A percentile compares a stretch with the other conserved stretches of the same genome.
Evolutionary conservation across 2,797 vertebrate genomes (phyloP).

Genomic region (Lepus oiostolus): DNA sequence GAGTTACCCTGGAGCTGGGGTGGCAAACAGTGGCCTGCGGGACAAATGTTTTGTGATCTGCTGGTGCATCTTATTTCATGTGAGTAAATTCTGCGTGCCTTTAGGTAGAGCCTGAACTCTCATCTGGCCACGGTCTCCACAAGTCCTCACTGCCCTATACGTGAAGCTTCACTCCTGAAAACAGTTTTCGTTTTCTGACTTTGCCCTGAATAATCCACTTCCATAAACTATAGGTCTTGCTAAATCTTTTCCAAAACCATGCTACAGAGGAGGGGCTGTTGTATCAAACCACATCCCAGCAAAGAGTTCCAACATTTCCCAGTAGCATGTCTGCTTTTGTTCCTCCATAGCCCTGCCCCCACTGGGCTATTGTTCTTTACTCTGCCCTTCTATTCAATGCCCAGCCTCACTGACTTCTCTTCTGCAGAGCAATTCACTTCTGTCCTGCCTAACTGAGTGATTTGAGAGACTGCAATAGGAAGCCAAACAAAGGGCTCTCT

Average conservation of each 20-base stretch:
- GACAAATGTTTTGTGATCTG: background rate
- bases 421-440: background rate
- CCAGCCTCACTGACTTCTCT: background rate
- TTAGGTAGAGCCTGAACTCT: background rate
- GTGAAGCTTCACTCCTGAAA: background rate
- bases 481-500: background rate
- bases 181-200: background rate
- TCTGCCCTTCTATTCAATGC: background rate
- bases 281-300: background rate
- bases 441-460: background rate
- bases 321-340: background rate
- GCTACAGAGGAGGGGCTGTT: background rate
- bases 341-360: background rate
- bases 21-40: background rate
- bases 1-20: background rate
- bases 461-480: background rate
- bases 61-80: background rate
- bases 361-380: background rate
- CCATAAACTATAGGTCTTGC: background rate
- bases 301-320: background rate
- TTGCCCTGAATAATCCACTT: constrained; percentile 21
- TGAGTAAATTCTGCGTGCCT: background rate
- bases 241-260: background rate
- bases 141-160: background rate
- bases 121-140: background rate